Evolutionary conservation across 1,140 invertebrate species (phyloP), one percentile per base, ranked within the genome.

Genomic region (Ditylenchus dipsaci): DNA sequence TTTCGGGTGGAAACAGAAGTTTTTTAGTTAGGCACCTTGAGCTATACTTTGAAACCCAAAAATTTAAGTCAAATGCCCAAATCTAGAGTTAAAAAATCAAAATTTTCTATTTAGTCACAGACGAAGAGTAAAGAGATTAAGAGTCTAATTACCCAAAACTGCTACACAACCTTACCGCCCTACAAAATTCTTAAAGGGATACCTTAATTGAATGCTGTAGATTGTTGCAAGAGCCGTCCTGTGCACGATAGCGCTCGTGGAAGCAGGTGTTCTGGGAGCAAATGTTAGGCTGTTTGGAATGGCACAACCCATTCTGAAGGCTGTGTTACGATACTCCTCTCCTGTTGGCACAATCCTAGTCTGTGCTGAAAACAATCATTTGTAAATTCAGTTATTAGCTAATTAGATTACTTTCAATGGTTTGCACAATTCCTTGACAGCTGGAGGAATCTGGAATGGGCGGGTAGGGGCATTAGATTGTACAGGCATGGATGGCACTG

Each of bases 181-280:
- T 29, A 21, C 43, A 26, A 23, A 23, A 21, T 21, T 13, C 43
- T 11, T 38, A 38, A 38, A 38, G 11, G 11, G 3, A 38, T 63
- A 58, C 68, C 69, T 60, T 80, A 19, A 76, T 29, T 1, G 64
- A 42, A 5, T 75, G 38, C 21, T 65, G 33, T 0, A 75, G 26
- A 43, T 77, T 70, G 63, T 77, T 77, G 60, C 76, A 77, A 23
- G 76, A 76, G 15, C 76, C 76, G 53, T 77, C 76, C 13, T 68
- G 59, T 13, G 76, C 72, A 42, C 76, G 63, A 49, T 71, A 77
- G 9, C 68, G 45, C 21, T 74, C 38, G 45, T 77, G 73, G 38
- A 47, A 77, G 58, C 76, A 77, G 11, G 63, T 15, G 47, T 77
- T 78, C 45, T 43, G 8, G 15, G 59, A 43, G 59, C 75, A 76